Evolutionary conservation across 2,113 vertebrate genomes (phyloP), one percentile per base, ranked within the genome.

Genomic region (Ophiodon elongatus): DNA sequence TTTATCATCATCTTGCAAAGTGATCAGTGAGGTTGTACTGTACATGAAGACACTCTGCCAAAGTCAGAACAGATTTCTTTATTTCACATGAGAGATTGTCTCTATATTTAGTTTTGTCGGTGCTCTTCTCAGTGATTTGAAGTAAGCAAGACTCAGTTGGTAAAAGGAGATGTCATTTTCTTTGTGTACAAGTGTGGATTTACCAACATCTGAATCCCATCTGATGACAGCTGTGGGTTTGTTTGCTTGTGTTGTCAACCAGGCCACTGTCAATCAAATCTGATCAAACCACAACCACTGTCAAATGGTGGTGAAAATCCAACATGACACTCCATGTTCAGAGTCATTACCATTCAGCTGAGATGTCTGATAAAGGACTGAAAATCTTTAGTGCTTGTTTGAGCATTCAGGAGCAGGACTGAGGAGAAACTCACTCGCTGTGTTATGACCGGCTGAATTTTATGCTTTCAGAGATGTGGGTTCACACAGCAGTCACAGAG

Each of bases 401-500:
- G 29, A 80, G 25, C 29, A 77, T 85, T 35, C 79, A 62, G 76
- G 10, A 45, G 45, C 65, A 50, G 59, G 33, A 27, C 15, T 52
- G 37, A 77, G 37, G 25, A 75, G 50, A 56, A 29, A 6, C 23
- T 45, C 29, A 8, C 64, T 75, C 3, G 2, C 52, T 72, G 70
- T 50, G 56, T 68, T 54, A 10, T 72, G 47, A 72, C 70, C 21
- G 17, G 37, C 27, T 43, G 19, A 65, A 35, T 66, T 72, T 65
- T 8, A 74, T 25, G 69, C 37, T 74, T 27, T 65, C 31, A 8
- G 41, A 70, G 50, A 14, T 31, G 62, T 57, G 31, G 64, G 82
- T 80, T 88, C 82, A 82, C 1, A 3, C 6, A 85, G 4, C 56
- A 79, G 79, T 88, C 74, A 77, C 6, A 25, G 13, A 29, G 25